Evolutionary conservation across 2,113 vertebrate species (phyloP).

Genomic region (Oryzias celebensis): DNA sequence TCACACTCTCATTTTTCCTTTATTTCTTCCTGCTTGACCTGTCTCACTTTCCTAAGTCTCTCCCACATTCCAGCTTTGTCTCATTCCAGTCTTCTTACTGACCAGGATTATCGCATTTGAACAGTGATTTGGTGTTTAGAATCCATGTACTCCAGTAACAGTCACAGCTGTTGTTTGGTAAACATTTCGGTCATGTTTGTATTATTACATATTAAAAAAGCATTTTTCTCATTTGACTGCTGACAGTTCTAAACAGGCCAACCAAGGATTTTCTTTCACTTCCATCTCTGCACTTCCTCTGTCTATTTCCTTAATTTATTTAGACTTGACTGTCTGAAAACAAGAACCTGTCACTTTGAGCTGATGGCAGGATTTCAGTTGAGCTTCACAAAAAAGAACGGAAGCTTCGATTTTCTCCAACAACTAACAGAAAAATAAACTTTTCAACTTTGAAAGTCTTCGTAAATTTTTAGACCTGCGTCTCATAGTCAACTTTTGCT

Average conservation of each 20-base stretch:
- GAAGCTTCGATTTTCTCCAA: slow-evolving; percentile 51
- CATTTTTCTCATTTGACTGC: slow-evolving; percentile 30
- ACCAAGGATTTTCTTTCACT: slow-evolving; percentile 38
- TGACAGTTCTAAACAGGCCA: slow-evolving; percentile 32
- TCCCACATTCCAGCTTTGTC: slow-evolving; percentile 1
- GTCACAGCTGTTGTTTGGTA: neutral
- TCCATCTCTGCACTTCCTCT: slow-evolving; percentile 18
- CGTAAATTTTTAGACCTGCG: neutral
- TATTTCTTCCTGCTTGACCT: slow-evolving; percentile 8
- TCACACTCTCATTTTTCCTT: slow-evolving; percentile 7
- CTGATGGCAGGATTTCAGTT: slow-evolving; percentile 62
- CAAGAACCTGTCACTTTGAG: slow-evolving; percentile 56
- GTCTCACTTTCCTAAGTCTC: slow-evolving; percentile 15
- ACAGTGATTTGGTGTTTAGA: slow-evolving; percentile 8
- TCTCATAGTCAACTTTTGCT: too few species aligned
- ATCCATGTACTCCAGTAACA: neutral
- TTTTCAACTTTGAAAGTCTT: slow-evolving; percentile 29
- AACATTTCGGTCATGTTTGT: neutral
- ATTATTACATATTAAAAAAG: slow-evolving; percentile 6
- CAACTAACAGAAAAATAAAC: slow-evolving; percentile 33
- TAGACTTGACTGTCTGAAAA: slow-evolving; percentile 44
- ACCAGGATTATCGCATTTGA: slow-evolving; percentile 11
- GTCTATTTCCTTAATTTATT: slow-evolving; percentile 31
- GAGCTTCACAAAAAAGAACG: slow-evolving; percentile 47
- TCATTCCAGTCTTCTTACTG: slow-evolving; percentile 7